Conservation (phyloP, 2,888 invertebrate genomes). For the Mesodorylaimus sp. region DNA sequence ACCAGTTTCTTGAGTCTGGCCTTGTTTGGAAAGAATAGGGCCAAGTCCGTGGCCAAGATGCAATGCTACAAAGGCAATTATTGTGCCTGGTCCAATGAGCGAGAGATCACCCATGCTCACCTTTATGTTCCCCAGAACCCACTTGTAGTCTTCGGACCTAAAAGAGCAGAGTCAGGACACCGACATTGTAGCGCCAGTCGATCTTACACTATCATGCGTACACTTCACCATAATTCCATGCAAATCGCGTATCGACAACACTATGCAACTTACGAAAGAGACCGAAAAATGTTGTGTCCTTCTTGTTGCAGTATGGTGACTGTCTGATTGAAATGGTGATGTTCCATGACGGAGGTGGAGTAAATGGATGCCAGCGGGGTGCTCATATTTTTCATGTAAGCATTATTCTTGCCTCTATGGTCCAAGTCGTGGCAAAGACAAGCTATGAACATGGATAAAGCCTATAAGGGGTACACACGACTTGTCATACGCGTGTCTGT, state of each 20-base stretch:
- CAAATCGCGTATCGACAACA: no score
- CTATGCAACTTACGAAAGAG: conserved; percentile 49
- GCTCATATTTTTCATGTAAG: conserved; percentile 61
- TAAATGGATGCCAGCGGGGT: conserved; percentile 66
- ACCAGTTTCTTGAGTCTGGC: conserved; percentile 42
- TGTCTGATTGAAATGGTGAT: conserved; percentile 72
- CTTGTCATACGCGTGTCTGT: no score
- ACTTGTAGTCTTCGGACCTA: conserved; percentile 51
- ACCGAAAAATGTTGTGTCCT: conserved; percentile 59
- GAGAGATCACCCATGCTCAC: no score
- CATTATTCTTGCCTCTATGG: conserved; percentile 66
- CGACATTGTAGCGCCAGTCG: no score
- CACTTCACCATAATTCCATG: no score
- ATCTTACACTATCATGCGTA: no score
- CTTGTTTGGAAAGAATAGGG: conserved; percentile 58
- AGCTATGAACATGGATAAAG: conserved; percentile 55
- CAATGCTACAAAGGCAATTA: no score
- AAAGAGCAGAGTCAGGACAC: no score
- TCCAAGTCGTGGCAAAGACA: conserved; percentile 68
- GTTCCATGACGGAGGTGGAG: conserved; percentile 65
- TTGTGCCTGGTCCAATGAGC: no score
- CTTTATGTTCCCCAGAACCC: conserved; percentile 50
- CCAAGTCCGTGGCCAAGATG: conserved; percentile 65
- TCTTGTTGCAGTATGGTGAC: conserved; percentile 65
- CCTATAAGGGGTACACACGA: conserved; percentile 40